Conservation (phyloP, 2,113 vertebrate genomes). For the human region GRCh38 chr3:48099001-48099500, state of each 20-base stretch:
- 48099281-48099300: not conserved
- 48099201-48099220: not conserved
- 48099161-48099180: not conserved
- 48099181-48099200: not conserved
- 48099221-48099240: not conserved
- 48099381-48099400: not conserved
- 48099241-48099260: not conserved
- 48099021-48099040: not conserved
- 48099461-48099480: not conserved
- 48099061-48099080: not conserved
- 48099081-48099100: not conserved
- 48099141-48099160: not conserved
- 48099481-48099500: not conserved
- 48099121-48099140: not conserved
- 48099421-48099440: not conserved
- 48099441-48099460: not conserved
- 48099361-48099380: not conserved
- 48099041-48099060: not conserved
- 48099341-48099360: not conserved
- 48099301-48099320: not conserved
- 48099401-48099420: not conserved
- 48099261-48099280: not conserved
- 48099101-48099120: not conserved
- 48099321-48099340: not conserved
- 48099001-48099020: not conserved